Base-by-base conservation (phyloP, 2,888 invertebrate species). In the Athalia rosae region DNA sequence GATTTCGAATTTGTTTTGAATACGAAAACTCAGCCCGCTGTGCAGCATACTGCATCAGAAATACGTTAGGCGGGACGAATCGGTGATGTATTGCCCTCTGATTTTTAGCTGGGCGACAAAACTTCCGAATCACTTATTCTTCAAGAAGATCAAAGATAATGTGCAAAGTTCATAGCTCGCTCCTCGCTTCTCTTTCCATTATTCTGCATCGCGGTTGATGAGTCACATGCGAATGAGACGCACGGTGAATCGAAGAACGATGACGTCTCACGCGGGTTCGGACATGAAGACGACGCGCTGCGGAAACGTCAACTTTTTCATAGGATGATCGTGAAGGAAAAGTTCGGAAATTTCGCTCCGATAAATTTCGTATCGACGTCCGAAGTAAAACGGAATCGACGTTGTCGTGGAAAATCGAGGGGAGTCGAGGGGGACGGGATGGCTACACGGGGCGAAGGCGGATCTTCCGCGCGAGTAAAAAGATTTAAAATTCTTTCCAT, bases 401-500 rank as follows among this genome's bases (percentile, higher is more conserved):
- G 28, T 41, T 15, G 61, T 28, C 41, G 41, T 11, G 58, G 58
- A 58, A 6, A 58, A 58, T 13, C 15, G 58, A 28, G 41, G 62
- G 67, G 48, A 67, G 48, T 48, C 67, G 43, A 63, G 74, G 78
- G 76, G 80, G 82, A 79, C 81, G 81, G 80, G 77, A 80, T 79
- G 80, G 79, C 81, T 81, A 82, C 82, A 79, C 80, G 80, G 13
- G 58, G 61, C 79, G 80, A 82, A 85, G 84, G 83, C 84, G 83
- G 85, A 87, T 86, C 84, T 83, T 79, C 78, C 76, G 80, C 74
- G 76, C 69, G 67, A 62, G 74, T 15, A 79, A 64, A 74, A 76
- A 58, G 59, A 81, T 80, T 87, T 82, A 76, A 79, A 80, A 88
- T 87, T 87, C 88, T 73, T 78, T 78, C 77, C 87, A 84, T 86